Conservation (phyloP, 1,140 invertebrate genomes). For the Caenorhabditis latens region DNA sequence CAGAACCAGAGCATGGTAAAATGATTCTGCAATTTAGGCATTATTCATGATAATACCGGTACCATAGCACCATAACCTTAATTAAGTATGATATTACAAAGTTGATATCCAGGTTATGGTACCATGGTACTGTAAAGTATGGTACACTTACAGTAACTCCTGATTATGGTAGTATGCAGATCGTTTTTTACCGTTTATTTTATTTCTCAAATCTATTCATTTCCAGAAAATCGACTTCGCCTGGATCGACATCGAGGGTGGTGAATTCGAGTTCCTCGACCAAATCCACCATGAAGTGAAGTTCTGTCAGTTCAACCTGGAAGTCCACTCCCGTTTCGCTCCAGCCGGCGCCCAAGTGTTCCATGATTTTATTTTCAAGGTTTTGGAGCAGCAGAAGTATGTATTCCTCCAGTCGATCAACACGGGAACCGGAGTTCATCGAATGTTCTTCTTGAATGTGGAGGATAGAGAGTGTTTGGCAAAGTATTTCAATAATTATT, state of each 20-base stretch:
- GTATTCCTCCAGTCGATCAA: neutral
- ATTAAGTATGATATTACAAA: no score
- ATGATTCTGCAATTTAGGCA: no score
- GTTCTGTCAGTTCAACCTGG: slow-evolving; percentile 35
- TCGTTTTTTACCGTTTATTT: no score
- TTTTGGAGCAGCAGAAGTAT: slow-evolving; percentile 15
- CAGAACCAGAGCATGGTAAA: no score
- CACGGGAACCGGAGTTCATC: neutral
- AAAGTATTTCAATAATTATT: slow-evolving; percentile 36
- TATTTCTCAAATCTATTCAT: neutral
- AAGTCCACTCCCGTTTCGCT: slow-evolving; percentile 22
- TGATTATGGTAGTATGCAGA: no score
- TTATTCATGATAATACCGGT: no score
- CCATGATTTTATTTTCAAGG: slow-evolving; percentile 24
- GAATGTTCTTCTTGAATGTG: slow-evolving; percentile 40
- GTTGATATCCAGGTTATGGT: no score
- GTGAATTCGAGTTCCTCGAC: slow-evolving; percentile 21
- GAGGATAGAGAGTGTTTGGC: slow-evolving; percentile 11
- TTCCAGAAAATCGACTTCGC: slow-evolving; percentile 47
- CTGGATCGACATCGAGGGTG: slow-evolving; percentile 37
- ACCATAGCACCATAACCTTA: no score
- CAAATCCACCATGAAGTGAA: neutral
- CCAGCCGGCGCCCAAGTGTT: slow-evolving; percentile 10
- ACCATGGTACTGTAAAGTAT: no score
- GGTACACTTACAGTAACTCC: no score